Evolutionary conservation across 2,888 invertebrate species (phyloP), one percentile per base, ranked within the genome.

Genomic region (Steinernema hermaphroditum): DNA sequence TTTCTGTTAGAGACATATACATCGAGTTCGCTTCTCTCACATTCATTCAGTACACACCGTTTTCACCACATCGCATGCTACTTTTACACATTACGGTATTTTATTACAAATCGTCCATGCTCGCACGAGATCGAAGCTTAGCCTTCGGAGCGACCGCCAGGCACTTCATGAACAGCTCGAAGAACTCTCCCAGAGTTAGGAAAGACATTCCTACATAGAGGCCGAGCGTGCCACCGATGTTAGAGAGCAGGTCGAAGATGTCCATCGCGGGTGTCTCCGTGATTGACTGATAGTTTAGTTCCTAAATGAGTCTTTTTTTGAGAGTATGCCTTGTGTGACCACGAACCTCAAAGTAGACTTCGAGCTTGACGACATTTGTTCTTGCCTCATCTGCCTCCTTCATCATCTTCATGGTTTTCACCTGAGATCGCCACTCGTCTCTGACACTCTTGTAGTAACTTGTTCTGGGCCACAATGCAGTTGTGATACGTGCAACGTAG

Each of bases 261-360:
- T 46, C 49, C 27, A 70, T 70, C 22, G 70, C 70, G 1, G 70
- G 70, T n/a, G 70, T 46, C 19, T 70, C 70, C 14, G 19, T 37
- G 29, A 70, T 70, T n/a, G 70, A 43, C 43, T 70, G 46, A 19
- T 70, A 70, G 32, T 70, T 70, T 49, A 70, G 34, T 19, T 46
- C 49, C 70, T 70, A 62, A 62, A 14, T 12, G 9, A 4, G 29
- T 62, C 32, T 14, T 14, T 2, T 54, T 14, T 6, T 2, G 27
- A 19, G 4, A 22, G 54, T 27, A 27, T 41, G 14, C 8, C 8
- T 16, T 54, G 19, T 9, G 9, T 12, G 24, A 22, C 24, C 12
- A 22, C 46, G 46, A 32, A 32, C 70, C 70, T 70, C 46, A 19
- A 70, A 70, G 49, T 70, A 70, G 32, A 70, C 46, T 16, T 70